Evolutionary conservation across 2,888 invertebrate species (phyloP).

Genomic region (Andrena marginata): DNA sequence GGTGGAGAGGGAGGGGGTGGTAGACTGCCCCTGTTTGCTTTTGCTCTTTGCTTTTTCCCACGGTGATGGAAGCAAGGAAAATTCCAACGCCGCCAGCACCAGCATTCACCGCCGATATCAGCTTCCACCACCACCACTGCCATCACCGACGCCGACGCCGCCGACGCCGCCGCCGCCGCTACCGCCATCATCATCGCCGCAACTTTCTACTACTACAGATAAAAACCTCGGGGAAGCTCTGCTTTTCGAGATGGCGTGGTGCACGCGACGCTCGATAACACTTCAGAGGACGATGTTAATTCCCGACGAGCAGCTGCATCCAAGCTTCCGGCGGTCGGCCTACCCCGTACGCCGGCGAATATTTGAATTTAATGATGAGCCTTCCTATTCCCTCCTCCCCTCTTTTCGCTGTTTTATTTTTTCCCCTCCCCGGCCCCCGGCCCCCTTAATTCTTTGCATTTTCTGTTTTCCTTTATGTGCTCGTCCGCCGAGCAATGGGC

Average conservation of each 20-base stretch:
- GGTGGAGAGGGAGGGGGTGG: slow-evolving; percentile 35
- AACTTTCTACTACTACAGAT: slow-evolving; percentile 53
- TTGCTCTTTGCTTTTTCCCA: slow-evolving; percentile 68
- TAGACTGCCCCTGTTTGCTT: slow-evolving; percentile 69
- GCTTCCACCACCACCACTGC: slow-evolving; percentile 37
- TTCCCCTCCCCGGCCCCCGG: background rate
- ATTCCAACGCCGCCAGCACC: slow-evolving; percentile 62
- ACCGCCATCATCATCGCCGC: slow-evolving; percentile 55
- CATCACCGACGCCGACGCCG: background rate
- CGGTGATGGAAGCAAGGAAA: slow-evolving; percentile 66
- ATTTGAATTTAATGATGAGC: slow-evolving; percentile 56
- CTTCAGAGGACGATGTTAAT: slow-evolving; percentile 67
- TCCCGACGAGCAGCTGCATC: slow-evolving; percentile 55
- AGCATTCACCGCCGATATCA: slow-evolving; percentile 67
- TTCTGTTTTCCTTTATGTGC: background rate
- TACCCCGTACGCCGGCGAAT: slow-evolving; percentile 25
- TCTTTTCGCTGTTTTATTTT: background rate
- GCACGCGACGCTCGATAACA: slow-evolving; percentile 66
- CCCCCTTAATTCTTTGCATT: background rate
- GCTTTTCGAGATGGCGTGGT: slow-evolving; percentile 56
- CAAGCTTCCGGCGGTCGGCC: slow-evolving; percentile 16
- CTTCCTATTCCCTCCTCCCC: slow-evolving; percentile 3
- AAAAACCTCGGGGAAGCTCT: slow-evolving; percentile 44
- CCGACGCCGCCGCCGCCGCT: slow-evolving; percentile 3
- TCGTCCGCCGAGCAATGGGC: background rate